phyloP scores from a whole-genome alignment of 2,113 vertebrate species.

The Percina caprodes region DNA sequence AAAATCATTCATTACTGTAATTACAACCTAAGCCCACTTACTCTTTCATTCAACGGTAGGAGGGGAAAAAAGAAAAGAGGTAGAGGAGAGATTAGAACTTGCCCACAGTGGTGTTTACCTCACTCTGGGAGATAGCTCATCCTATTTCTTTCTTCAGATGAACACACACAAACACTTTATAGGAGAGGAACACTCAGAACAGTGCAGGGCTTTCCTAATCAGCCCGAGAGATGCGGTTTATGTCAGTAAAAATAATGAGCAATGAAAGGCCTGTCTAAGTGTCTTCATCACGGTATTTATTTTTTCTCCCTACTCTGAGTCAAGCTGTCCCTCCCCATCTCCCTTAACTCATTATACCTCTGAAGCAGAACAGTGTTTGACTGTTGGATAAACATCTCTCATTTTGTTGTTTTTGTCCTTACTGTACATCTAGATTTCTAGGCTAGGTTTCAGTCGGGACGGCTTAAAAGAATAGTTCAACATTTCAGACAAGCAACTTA shows the following conservation, averaged over 20 bases:
- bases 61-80: constrained; percentile 57
- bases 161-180: constrained; percentile 14
- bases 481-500: neutral
- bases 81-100: constrained; percentile 49
- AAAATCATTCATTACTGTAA: constrained; percentile 84
- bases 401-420: constrained; percentile 18
- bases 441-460: neutral
- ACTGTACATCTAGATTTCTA: neutral
- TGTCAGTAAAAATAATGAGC: constrained; percentile 49
- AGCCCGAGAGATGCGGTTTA: constrained; percentile 51
- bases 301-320: constrained; percentile 49
- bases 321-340: constrained; percentile 31
- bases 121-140: constrained; percentile 43
- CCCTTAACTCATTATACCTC: constrained; percentile 33
- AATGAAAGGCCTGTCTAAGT: constrained; percentile 51
- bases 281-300: constrained; percentile 60
- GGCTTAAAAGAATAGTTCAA: constrained; percentile 1
- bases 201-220: constrained; percentile 45
- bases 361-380: constrained; percentile 33
- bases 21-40: constrained; percentile 79
- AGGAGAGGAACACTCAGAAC: neutral
- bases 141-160: constrained; percentile 23
- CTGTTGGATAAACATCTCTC: constrained; percentile 42
- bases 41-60: constrained; percentile 76
- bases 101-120: constrained; percentile 59